Conservation (phyloP, 2,888 invertebrate genomes). For the Willowsia nigromaculata region DNA sequence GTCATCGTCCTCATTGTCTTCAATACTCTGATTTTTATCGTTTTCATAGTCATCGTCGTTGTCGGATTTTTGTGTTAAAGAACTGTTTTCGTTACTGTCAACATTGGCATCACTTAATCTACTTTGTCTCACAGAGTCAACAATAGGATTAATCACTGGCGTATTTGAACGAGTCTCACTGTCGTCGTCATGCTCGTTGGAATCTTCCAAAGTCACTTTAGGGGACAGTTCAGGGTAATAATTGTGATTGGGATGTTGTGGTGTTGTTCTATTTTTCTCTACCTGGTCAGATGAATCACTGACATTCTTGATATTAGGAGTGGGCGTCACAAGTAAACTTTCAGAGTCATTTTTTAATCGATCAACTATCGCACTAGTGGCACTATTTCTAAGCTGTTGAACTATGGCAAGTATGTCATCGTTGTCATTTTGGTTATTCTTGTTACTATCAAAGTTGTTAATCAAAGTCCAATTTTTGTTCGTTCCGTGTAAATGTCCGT, state of each 20-base stretch:
- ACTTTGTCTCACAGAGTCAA: slow-evolving; percentile 70
- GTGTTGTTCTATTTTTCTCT: not conserved
- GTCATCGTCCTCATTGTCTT: slow-evolving; percentile 27
- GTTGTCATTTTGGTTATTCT: slow-evolving; percentile 8
- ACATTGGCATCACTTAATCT: not conserved
- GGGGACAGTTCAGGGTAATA: slow-evolving; percentile 61
- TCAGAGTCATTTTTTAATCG: slow-evolving; percentile 14
- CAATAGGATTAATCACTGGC: slow-evolving; percentile 73
- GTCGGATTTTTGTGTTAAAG: too few species aligned
- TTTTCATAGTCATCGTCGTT: slow-evolving; percentile 41
- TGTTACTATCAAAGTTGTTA: slow-evolving; percentile 26
- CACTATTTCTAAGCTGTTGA: slow-evolving; percentile 64
- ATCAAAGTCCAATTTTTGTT: slow-evolving; percentile 34
- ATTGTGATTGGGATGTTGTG: slow-evolving; percentile 75
- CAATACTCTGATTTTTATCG: not conserved
- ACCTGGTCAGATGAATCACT: not conserved
- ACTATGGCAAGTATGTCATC: slow-evolving; percentile 56
- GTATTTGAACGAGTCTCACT: slow-evolving; percentile 9
- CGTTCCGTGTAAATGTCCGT: slow-evolving; percentile 29
- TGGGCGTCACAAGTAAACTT: not conserved
- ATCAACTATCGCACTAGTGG: slow-evolving; percentile 34
- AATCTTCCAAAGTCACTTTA: slow-evolving; percentile 11
- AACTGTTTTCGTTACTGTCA: slow-evolving; percentile 27
- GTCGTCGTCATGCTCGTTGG: not conserved
- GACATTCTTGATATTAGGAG: not conserved